These are phyloP conservation scores for Procambarus clarkii DNA, from an alignment of 1,140 invertebrate genomes.

Conservation along the genomic window DNA sequence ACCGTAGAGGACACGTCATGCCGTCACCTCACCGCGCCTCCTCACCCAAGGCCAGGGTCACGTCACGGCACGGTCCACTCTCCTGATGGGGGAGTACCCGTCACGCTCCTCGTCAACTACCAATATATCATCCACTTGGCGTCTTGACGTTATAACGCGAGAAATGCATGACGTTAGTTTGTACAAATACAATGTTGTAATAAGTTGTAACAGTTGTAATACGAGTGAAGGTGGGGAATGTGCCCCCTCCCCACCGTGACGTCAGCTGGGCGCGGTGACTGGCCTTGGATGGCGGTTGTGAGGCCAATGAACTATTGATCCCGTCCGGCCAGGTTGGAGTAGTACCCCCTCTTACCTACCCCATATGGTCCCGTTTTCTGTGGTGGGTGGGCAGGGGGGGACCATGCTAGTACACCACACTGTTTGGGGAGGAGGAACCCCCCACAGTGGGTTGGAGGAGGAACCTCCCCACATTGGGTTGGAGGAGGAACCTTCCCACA, in stretches of 20 bases:
- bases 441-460: no score
- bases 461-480: no score
- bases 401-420: neutral
- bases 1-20: no score
- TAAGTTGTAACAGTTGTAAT: no score
- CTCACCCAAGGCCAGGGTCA: constrained; percentile 38
- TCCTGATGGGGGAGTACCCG: constrained; percentile 20
- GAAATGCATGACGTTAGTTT: no score
- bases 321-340: constrained; percentile 1
- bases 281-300: constrained; percentile 31
- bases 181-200: neutral
- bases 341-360: neutral
- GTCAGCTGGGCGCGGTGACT: constrained; percentile 21
- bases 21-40: neutral
- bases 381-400: neutral
- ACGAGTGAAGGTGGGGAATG: no score
- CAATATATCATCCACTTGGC: no score
- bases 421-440: no score
- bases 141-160: no score
- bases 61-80: constrained; percentile 38
- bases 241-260: no score
- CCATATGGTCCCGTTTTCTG: neutral
- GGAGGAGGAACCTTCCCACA: no score
- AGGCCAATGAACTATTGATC: constrained; percentile 42
- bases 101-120: neutral